phyloP scores from a whole-genome alignment of 2,113 vertebrate genomes.

The Solea senegalensis region DNA sequence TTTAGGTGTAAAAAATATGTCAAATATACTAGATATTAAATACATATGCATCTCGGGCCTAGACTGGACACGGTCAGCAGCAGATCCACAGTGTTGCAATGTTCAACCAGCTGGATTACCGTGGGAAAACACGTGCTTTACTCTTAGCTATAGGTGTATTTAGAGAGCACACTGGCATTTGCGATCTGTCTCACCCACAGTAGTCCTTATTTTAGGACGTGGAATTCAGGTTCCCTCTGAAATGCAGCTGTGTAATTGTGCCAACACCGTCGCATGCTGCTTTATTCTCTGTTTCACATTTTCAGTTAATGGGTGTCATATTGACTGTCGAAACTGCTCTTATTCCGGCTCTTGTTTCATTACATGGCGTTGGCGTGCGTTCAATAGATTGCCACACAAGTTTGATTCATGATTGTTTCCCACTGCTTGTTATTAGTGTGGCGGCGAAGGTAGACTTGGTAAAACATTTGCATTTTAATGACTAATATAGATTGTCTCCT shows the following conservation, averaged over 20 bases:
- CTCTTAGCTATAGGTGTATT: constrained; percentile 46
- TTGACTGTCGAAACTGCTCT: constrained; percentile 64
- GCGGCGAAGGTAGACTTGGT: constrained; percentile 69
- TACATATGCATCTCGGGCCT: not conserved
- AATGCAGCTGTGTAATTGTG: constrained; percentile 41
- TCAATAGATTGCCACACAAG: constrained; percentile 66
- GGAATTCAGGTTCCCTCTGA: constrained; percentile 55
- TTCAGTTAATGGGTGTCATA: constrained; percentile 65
- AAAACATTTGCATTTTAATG: constrained; percentile 79
- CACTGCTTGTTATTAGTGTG: constrained; percentile 69
- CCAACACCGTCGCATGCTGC: constrained; percentile 49
- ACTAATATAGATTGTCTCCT: constrained; percentile 71
- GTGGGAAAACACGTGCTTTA: constrained; percentile 43
- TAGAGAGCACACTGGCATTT: constrained; percentile 12
- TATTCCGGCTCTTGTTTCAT: constrained; percentile 71
- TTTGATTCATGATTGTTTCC: constrained; percentile 72
- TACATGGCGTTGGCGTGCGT: constrained; percentile 48
- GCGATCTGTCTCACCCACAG: constrained; percentile 26
- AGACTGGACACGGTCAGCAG: constrained; percentile 18
- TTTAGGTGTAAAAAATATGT: too few relatives aligned
- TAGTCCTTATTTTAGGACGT: constrained; percentile 51
- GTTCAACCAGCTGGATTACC: constrained; percentile 30
- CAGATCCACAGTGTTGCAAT: not conserved
- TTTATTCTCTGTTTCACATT: constrained; percentile 55
- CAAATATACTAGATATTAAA: too few relatives aligned